Evolutionary conservation across 2,113 vertebrate genomes (phyloP).

Genomic region (Gymnarchus niloticus): DNA sequence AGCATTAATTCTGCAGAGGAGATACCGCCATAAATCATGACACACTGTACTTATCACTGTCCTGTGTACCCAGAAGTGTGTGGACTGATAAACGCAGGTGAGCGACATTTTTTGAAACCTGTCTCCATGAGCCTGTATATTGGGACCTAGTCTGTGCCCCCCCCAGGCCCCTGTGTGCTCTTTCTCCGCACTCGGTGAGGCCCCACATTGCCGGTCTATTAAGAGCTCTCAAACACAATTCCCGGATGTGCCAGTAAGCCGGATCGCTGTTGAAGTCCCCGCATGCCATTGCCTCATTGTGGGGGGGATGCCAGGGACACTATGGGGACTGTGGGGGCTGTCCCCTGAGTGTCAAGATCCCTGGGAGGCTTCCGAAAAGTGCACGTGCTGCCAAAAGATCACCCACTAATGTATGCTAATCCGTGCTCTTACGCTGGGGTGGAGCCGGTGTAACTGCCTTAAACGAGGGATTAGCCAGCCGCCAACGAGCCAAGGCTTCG

Average conservation of each 20-base stretch:
- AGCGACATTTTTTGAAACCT: background rate
- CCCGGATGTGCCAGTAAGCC: background rate
- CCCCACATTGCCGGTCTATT: background rate
- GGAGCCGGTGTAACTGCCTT: constrained; percentile 71
- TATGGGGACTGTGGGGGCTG: no score
- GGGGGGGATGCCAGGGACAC: constrained; percentile 33
- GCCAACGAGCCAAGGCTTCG: constrained; percentile 60
- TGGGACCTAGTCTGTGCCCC: background rate
- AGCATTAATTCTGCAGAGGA: background rate
- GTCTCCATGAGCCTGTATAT: background rate
- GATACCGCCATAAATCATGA: background rate
- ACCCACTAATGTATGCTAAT: constrained; percentile 68
- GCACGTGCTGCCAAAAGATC: constrained; percentile 44
- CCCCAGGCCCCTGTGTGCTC: background rate
- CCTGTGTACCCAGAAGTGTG: background rate
- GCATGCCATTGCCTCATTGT: background rate
- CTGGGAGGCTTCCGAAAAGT: constrained; percentile 49
- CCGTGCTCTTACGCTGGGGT: constrained; percentile 55
- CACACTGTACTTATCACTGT: background rate
- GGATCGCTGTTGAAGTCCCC: background rate
- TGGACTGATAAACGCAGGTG: background rate
- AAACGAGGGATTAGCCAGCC: constrained; percentile 71
- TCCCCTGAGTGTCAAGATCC: constrained; percentile 47
- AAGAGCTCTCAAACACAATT: background rate
- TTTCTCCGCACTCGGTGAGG: background rate